Conservation (phyloP, 1,140 invertebrate genomes). For the Oedothorax gibbosus region DNA sequence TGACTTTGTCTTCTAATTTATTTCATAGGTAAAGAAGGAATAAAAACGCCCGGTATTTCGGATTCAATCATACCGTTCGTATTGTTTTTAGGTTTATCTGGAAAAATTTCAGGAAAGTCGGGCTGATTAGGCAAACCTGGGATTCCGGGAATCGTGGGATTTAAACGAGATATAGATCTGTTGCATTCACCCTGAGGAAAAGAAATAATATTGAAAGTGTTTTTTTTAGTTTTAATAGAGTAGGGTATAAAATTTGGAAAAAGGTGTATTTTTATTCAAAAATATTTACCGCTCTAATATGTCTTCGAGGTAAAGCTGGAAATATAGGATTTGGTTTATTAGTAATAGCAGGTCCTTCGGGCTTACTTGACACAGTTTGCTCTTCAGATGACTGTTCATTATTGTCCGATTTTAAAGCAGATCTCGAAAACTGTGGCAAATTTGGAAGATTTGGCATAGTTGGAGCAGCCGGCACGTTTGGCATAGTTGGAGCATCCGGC, state of each 20-base stretch:
- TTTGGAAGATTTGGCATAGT: neutral
- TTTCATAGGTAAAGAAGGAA: conserved; percentile 10
- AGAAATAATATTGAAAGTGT: no score
- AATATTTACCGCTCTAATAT: neutral
- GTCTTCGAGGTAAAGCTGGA: neutral
- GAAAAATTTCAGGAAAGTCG: conserved; percentile 37
- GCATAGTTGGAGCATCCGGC: neutral
- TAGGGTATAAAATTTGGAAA: no score
- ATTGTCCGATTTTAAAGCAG: neutral
- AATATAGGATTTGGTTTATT: no score
- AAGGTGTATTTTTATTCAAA: neutral
- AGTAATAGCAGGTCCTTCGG: neutral
- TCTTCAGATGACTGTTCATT: neutral
- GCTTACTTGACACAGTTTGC: neutral
- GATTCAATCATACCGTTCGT: conserved; percentile 40
- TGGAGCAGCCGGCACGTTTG: neutral
- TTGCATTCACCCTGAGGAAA: no score
- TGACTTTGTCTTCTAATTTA: no score
- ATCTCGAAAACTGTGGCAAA: no score
- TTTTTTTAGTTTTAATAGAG: neutral
- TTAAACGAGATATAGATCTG: neutral
- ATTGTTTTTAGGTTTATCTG: conserved; percentile 48
- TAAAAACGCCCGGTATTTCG: conserved; percentile 47
- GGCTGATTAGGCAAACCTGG: conserved; percentile 48
- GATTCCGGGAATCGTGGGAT: conserved; percentile 45